Evolutionary conservation across 1,140 invertebrate genomes (phyloP), one percentile per base, ranked within the genome.

Genomic region (Adoxophyes honmai): DNA sequence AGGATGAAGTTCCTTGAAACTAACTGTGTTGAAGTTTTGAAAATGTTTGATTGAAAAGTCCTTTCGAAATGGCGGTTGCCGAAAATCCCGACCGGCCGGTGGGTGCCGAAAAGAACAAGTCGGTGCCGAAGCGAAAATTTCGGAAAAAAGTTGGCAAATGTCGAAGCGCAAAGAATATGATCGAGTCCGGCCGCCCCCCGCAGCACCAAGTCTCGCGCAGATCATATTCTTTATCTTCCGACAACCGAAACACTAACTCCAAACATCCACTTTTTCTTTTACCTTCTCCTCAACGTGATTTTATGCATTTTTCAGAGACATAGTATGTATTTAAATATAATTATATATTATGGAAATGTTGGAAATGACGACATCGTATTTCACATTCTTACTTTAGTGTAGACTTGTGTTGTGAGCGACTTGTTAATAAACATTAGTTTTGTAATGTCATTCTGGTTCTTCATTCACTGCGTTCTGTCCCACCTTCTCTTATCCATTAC

Each of bases 1-100:
- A 84, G 89, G 89, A 89, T 90, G 89, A 90, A 90, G 86, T 88
- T 87, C 84, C 81, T 86, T 88, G 83, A 89, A 89, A 83, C 77
- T 88, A 85, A 80, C 80, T 88, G 77, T 85, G 73, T 86, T 84
- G 80, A 86, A 88, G 81, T 86, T 81, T 86, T 81, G 84, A 86
- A 88, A 87, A 87, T 81, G 69, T 82, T 81, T 81, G 66, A 73
- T 78, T 83, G 76, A 84, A 78, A 77, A 70, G 68, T 70, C 70
- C 64, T 81, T 79, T 81, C 73, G 73, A 86, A 88, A 84, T 70
- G 75, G 76, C 72, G 72, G 68, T 74, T 62, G 70, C 72, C 73
- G 76, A 78, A 77, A 71, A 59, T 59, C 72, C 70, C 69, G 69
- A 68, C 70, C 67, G 75, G 73, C 68, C 69, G 72, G 65, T 63